These are phyloP conservation scores for Bungarus multicinctus DNA, from an alignment of 2,113 vertebrate species.

Conservation along the genomic window DNA sequence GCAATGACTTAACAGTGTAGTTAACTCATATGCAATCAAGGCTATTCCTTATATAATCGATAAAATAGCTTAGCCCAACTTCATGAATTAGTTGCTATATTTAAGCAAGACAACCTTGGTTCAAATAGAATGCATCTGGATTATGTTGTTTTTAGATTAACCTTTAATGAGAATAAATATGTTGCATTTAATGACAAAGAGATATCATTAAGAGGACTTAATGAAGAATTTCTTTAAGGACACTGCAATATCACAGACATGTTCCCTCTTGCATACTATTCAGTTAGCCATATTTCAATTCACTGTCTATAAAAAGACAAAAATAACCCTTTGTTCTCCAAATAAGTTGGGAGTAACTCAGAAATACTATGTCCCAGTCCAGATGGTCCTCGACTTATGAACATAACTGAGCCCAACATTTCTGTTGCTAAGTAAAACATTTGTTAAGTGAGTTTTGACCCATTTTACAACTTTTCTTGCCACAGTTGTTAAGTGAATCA, in stretches of 20 bases:
- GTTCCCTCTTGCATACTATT: background rate
- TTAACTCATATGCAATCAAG: background rate
- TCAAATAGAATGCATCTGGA: conserved; percentile 1
- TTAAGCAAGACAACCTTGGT: conserved; percentile 13
- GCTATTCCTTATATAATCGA: background rate
- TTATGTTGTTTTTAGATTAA: rapidly evolving
- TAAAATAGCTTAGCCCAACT: background rate
- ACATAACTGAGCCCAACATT: background rate
- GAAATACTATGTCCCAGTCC: background rate
- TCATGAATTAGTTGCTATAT: background rate
- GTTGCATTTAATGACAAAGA: conserved; percentile 21
- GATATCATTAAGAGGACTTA: conserved; percentile 12
- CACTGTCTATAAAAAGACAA: background rate
- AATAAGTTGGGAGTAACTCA: background rate
- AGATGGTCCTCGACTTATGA: background rate
- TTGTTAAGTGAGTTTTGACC: background rate
- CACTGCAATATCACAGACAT: background rate
- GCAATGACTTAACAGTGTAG: background rate
- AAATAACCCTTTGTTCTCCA: background rate
- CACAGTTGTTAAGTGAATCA: background rate
- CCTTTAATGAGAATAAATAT: conserved; percentile 32
- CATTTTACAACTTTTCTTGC: background rate
- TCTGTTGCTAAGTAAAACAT: background rate
- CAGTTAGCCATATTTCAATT: background rate
- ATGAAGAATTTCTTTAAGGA: conserved; percentile 19